Percentiles rank a stretch among this genome's conserved stretches.
These are phyloP conservation scores for Drosophila saltans DNA, from an alignment of 1,140 invertebrate genomes.

Conservation along the genomic window DNA sequence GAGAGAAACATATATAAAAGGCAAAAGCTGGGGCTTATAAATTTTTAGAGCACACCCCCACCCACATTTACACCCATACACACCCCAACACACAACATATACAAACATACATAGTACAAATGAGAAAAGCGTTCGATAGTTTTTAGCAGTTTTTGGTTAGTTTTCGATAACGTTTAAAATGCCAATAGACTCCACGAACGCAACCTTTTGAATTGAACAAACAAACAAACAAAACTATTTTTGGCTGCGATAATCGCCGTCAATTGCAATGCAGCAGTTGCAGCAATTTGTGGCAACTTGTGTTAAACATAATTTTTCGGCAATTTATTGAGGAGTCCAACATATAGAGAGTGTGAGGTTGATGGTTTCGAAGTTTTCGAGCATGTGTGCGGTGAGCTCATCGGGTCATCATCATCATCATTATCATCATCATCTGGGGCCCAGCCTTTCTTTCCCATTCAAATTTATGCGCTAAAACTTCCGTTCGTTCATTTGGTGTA, in stretches of 20 bases:
- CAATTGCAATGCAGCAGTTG: constrained; percentile 71
- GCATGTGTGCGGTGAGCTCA: constrained; percentile 31
- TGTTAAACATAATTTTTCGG: constrained; percentile 75
- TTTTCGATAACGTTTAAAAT: constrained; percentile 79
- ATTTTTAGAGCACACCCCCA: constrained; percentile 49
- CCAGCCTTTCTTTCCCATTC: constrained; percentile 48
- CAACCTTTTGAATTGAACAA: constrained; percentile 59
- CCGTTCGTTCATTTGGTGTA: constrained; percentile 67
- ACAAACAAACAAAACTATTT: constrained; percentile 69
- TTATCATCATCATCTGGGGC: constrained; percentile 7
- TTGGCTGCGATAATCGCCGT: constrained; percentile 72
- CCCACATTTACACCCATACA: constrained; percentile 1
- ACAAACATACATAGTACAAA: constrained; percentile 1
- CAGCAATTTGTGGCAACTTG: constrained; percentile 75
- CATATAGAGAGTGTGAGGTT: not conserved
- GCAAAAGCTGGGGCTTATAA: constrained; percentile 56
- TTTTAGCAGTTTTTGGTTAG: constrained; percentile 70
- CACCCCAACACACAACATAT: constrained; percentile 8
- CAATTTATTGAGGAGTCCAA: constrained; percentile 72
- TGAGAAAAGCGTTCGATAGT: constrained; percentile 51
- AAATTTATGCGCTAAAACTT: constrained; percentile 81
- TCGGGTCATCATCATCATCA: constrained; percentile 21
- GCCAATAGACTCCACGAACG: constrained; percentile 58
- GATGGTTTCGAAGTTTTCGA: not conserved
- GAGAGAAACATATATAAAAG: not conserved